Evolutionary conservation across 2,888 invertebrate species (phyloP).

Genomic region (Noctua janthe): DNA sequence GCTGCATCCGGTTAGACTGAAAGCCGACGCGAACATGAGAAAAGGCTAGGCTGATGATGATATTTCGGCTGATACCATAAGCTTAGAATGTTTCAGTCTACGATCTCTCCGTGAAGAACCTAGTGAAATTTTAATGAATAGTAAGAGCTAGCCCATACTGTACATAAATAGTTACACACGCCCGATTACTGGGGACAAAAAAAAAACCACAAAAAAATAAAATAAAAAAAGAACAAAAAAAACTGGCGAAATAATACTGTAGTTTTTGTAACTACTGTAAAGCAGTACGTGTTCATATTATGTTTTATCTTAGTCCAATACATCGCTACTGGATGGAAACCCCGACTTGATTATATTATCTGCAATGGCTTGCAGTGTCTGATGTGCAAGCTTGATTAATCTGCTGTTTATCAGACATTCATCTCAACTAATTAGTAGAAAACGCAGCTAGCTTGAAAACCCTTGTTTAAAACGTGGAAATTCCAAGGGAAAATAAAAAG

Average conservation of each 20-base stretch:
- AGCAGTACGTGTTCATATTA: not conserved
- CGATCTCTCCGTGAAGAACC: not conserved
- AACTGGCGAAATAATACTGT: not conserved
- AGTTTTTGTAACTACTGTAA: not conserved
- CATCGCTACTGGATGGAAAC: constrained; percentile 13
- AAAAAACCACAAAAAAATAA: too few species aligned
- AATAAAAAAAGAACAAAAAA: too few species aligned
- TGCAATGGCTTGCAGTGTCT: constrained; percentile 4
- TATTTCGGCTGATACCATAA: too few species aligned
- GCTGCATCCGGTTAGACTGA: too few species aligned
- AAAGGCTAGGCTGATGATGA: too few species aligned
- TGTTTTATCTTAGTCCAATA: not conserved
- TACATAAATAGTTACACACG: not conserved
- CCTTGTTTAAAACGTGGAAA: not conserved
- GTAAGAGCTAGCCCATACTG: too few species aligned
- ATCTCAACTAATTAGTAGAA: not conserved
- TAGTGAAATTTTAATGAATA: not conserved
- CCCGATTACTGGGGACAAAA: not conserved
- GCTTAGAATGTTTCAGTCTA: not conserved
- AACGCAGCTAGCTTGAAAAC: not conserved
- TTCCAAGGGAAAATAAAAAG: not conserved
- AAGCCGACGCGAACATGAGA: too few species aligned
- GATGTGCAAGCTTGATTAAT: constrained; percentile 16
- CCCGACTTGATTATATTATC: not conserved
- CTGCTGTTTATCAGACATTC: not conserved